These are phyloP conservation scores for Gasteruption jaculator DNA, from an alignment of 2,888 invertebrate genomes.

Conservation along the genomic window DNA sequence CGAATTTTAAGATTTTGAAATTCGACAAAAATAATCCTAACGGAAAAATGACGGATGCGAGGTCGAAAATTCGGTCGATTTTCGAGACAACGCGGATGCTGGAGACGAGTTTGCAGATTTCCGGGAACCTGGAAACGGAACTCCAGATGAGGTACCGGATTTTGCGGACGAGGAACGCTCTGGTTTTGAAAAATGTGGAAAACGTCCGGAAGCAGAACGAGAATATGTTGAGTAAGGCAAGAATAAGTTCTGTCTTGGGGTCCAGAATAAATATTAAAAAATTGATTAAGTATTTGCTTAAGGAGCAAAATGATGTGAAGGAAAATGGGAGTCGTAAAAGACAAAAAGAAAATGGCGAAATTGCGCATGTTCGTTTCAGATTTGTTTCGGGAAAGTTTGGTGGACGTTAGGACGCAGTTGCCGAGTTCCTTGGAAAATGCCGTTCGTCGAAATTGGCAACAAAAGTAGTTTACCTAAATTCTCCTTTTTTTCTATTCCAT, in stretches of 20 bases:
- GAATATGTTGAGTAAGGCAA: slow-evolving; percentile 35
- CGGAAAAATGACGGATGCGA: no score
- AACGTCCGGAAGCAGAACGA: slow-evolving; percentile 34
- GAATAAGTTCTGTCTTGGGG: not conserved
- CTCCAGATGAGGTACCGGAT: slow-evolving; percentile 27
- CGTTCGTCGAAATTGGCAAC: slow-evolving; percentile 36
- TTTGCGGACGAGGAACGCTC: slow-evolving; percentile 26
- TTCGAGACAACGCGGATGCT: no score
- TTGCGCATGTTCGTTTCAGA: slow-evolving; percentile 23
- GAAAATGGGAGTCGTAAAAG: no score
- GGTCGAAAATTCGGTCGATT: no score
- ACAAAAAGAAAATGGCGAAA: no score
- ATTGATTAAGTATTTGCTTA: not conserved
- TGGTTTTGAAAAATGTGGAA: slow-evolving; percentile 25
- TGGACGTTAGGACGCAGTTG: slow-evolving; percentile 28
- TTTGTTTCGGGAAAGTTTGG: slow-evolving; percentile 37
- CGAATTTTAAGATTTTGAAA: no score
- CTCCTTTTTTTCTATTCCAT: not conserved
- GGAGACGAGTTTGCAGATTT: slow-evolving; percentile 29
- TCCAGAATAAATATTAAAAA: slow-evolving; percentile 3
- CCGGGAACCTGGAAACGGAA: slow-evolving; percentile 30
- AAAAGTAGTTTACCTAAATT: slow-evolving; percentile 26
- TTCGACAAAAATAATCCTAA: no score
- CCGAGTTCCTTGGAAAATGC: slow-evolving; percentile 30
- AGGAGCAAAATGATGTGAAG: no score